phyloP scores from a whole-genome alignment of 2,888 invertebrate species.

The Drymonia ruficornis region DNA sequence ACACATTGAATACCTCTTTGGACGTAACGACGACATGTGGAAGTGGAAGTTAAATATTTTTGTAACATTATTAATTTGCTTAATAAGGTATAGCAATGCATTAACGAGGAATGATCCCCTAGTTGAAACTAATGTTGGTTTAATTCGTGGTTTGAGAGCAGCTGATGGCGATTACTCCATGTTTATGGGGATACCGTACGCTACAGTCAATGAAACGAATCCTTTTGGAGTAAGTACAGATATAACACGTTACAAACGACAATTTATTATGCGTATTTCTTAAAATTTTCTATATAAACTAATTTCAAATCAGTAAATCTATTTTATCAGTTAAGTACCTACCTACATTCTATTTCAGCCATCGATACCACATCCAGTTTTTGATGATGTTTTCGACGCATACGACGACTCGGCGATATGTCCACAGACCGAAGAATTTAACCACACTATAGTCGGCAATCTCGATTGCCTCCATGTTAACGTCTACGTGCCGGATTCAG shows the following conservation, averaged over 20 bases:
- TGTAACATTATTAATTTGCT: slow-evolving; percentile 21
- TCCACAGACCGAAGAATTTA: slow-evolving; percentile 53
- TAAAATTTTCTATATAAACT: no score
- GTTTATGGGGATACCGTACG: slow-evolving; percentile 68
- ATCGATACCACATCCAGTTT: slow-evolving; percentile 47
- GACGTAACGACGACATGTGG: slow-evolving; percentile 28
- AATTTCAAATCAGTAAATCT: no score
- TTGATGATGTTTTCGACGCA: slow-evolving; percentile 55
- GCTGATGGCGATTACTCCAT: slow-evolving; percentile 57
- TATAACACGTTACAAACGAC: no score
- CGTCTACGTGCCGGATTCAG: slow-evolving; percentile 55
- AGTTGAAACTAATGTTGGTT: slow-evolving; percentile 53
- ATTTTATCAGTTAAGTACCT: no score
- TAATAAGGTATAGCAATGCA: slow-evolving; percentile 26
- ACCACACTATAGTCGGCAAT: slow-evolving; percentile 40
- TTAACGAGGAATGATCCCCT: slow-evolving; percentile 50
- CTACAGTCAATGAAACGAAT: slow-evolving; percentile 48
- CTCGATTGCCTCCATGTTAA: slow-evolving; percentile 61
- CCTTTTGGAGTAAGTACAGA: slow-evolving; percentile 62
- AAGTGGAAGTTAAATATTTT: slow-evolving; percentile 15
- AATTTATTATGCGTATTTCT: no score
- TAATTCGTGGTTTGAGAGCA: slow-evolving; percentile 54
- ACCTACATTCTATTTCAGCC: slow-evolving; percentile 50
- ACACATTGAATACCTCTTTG: background rate
- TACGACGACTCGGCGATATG: slow-evolving; percentile 57